Conservation (phyloP, 2,797 vertebrate genomes). For the Pachyuromys duprasi region DNA sequence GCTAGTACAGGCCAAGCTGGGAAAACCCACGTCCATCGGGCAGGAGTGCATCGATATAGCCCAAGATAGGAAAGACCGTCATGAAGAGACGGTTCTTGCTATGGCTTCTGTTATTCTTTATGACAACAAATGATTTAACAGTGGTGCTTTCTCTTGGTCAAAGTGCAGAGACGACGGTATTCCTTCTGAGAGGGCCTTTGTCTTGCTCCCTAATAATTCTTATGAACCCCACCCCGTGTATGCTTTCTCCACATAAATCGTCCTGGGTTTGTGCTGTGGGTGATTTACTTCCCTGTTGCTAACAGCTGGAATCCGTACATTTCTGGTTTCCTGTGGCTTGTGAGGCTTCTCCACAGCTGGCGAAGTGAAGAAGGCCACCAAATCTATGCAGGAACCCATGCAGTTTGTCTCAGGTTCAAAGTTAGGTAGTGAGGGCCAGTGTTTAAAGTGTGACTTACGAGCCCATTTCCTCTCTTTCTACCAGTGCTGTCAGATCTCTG, state of each 20-base stretch:
- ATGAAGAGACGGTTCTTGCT: neutral
- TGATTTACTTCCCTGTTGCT: slow-evolving; percentile 67
- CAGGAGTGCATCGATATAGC: rapidly evolving
- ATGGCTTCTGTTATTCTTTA: neutral
- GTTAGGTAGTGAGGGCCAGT: neutral
- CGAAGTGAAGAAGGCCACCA: neutral
- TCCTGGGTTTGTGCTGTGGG: neutral
- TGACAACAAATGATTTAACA: neutral
- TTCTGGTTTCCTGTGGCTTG: slow-evolving; percentile 58
- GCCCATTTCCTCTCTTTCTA: neutral
- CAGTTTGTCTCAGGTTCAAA: neutral
- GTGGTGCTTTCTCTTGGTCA: neutral
- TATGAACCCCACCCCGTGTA: neutral
- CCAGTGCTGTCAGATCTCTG: neutral
- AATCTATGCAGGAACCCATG: neutral
- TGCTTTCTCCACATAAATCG: slow-evolving; percentile 2
- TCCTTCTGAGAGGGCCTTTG: slow-evolving; percentile 20
- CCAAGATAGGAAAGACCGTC: neutral
- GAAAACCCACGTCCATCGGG: rapidly evolving
- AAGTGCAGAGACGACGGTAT: neutral
- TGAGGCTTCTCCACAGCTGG: slow-evolving; percentile 22
- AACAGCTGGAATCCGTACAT: slow-evolving; percentile 54
- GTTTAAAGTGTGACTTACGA: neutral
- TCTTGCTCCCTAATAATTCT: neutral
- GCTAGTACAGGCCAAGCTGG: rapidly evolving